Evolutionary conservation across 1,140 invertebrate genomes (phyloP), one percentile per base, ranked within the genome.

Genomic region (Trichonephila inaurata): DNA sequence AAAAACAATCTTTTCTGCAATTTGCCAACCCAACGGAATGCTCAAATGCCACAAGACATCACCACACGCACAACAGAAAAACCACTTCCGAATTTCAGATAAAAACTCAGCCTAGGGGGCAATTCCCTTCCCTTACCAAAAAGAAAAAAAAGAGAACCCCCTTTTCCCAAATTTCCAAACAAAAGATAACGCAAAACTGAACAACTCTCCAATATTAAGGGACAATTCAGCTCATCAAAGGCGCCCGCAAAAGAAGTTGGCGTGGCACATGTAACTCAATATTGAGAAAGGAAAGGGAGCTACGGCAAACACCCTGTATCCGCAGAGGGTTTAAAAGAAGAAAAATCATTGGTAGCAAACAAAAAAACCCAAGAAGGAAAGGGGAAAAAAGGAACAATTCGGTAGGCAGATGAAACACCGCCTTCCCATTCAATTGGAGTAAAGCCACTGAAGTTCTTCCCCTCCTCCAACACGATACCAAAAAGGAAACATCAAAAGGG

Each of bases 401-500:
- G 51, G 85, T 86, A 62, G 85, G 60, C 61, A 82, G 77, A 82
- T 44, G 77, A 82, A 24, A 77, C 44, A 44, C 44, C 64, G 86
- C 24, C 86, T 51, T 87, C 61, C 62, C 86, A 24, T 88, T 89
- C 66, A 60, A 89, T 89, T 89, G 88, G 21, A 28, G 88, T 5
- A 88, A 88, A 88, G 86, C 60, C 51, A 64, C 60, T 64, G 33
- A 64, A 64, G 86, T 64, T 12, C 33, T 58, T 10, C 88, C 87
- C 7, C 61, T 24, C 85, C 24, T 24, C 60, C 10, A 10, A 85
- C 82, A 85, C 82, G 58, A 85, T 85, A 85, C 61, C 61, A 89
- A 33, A 28, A 72, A 89, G 88, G 88, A 89, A 89, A 89, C 88
- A 89, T 89, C 88, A 77, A 89, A 89, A 89, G 87, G 44, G 77